A percentile compares a stretch with the other conserved stretches of the same genome.
Conservation (phyloP, 2,888 invertebrate genomes). For the Sphaerophoria taeniata region DNA sequence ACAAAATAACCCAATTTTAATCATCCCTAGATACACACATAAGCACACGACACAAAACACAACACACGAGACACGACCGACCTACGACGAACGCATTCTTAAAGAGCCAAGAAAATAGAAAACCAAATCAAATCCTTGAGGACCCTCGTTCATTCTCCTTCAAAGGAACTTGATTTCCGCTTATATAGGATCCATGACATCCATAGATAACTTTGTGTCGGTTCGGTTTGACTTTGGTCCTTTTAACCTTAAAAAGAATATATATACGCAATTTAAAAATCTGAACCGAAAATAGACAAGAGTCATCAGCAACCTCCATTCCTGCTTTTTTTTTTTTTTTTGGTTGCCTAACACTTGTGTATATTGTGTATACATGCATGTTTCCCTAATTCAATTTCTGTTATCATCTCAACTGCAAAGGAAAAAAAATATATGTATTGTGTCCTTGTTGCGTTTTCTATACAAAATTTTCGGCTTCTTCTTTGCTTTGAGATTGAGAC, state of each 20-base stretch:
- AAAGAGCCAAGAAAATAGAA: slow-evolving; percentile 4
- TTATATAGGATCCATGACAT: slow-evolving; percentile 29
- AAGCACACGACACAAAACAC: slow-evolving; percentile 21
- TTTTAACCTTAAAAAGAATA: slow-evolving; percentile 54
- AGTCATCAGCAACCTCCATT: not conserved
- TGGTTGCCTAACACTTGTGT: slow-evolving; percentile 2
- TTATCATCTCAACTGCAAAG: slow-evolving; percentile 53
- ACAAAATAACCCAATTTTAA: slow-evolving; percentile 74
- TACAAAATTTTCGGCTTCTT: not conserved
- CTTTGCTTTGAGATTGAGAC: slow-evolving; percentile 56
- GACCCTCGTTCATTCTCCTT: slow-evolving; percentile 39
- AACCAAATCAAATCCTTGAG: slow-evolving; percentile 48
- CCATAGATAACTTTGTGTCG: slow-evolving; percentile 28
- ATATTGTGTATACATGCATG: slow-evolving; percentile 47
- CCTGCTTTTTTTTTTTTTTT: slow-evolving; percentile 14
- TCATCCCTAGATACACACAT: slow-evolving; percentile 71
- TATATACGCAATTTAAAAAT: slow-evolving; percentile 64
- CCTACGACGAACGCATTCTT: not conserved
- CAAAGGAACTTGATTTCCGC: slow-evolving; percentile 60
- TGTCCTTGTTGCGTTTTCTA: slow-evolving; percentile 38
- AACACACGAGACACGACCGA: too few species aligned
- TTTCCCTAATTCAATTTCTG: slow-evolving; percentile 69
- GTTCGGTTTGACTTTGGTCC: slow-evolving; percentile 39
- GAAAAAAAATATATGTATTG: not conserved
- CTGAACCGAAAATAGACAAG: slow-evolving; percentile 26